Base-by-base conservation (phyloP, 2,797 vertebrate genomes). In the Trachurus trachurus region DNA sequence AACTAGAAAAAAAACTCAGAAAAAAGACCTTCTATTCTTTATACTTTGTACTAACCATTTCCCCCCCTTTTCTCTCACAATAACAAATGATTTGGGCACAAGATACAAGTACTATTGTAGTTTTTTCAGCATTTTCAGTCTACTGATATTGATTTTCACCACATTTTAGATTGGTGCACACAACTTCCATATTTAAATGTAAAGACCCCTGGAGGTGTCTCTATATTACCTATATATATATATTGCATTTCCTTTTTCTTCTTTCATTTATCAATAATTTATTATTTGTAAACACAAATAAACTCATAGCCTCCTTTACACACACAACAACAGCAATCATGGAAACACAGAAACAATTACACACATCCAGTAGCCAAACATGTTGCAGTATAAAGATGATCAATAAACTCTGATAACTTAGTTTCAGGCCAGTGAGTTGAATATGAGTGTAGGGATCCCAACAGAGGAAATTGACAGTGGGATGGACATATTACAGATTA, bases 401-500 rank as follows among this genome's bases (percentile, higher is more conserved):
- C 53, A 73, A 69, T 9, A 12, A 57, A 81, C 8, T 78, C 21
- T 56, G 57, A 83, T 71, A 81, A 75, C 52, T 78, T 76, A 56
- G 69, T 78, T 86, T 74, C 45, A 74, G 66, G 13, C 53, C 76
- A 61, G 49, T 53, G 71, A 59, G 53, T 52, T 26, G 21, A 3
- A 12, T 22, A 42, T 67, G 69, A 66, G 47, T 45, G 17, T n/a
- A 2, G 12, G 22, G 37, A 68, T 82, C 73, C 66, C 42, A 81
- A 15, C 0, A 54, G 60, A 76, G 58, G 47, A 74, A 78, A 52
- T 67, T 78, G 59, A 67, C 69, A 67, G 62, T 74, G 45, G 80
- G 65, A 82, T 56, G 75, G 76, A 82, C 66, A 82, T 82, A 83
- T 78, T 88, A 79, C 76, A 86, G 54, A 83, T 81, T 56, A 67